Evolutionary conservation across 2,113 vertebrate species (phyloP).

Genomic region (Oplegnathus fasciatus): DNA sequence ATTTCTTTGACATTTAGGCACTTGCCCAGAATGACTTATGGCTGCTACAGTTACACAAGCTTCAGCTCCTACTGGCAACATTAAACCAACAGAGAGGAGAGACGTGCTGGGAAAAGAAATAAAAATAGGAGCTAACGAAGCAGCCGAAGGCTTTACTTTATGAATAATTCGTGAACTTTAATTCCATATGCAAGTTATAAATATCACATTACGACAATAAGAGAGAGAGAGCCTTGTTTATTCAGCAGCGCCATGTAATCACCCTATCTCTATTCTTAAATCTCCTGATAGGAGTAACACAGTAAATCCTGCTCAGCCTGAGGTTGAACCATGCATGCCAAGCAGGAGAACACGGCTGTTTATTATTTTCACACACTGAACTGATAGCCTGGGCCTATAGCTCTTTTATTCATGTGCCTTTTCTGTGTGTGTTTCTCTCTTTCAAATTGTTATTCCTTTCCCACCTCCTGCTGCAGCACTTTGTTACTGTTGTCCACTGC

Average conservation of each 20-base stretch:
- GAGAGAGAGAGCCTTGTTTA: slow-evolving; percentile 42
- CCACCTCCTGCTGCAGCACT: slow-evolving; percentile 50
- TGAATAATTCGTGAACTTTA: slow-evolving; percentile 52
- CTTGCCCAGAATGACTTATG: not conserved
- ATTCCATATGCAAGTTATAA: slow-evolving; percentile 55
- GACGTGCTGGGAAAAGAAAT: not conserved
- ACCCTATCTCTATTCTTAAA: slow-evolving; percentile 15
- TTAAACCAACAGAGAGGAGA: slow-evolving; percentile 25
- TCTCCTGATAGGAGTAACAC: slow-evolving; percentile 33
- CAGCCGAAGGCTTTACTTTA: slow-evolving; percentile 22
- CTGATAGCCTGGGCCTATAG: not conserved
- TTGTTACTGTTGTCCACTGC: slow-evolving; percentile 32
- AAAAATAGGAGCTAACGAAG: slow-evolving; percentile 8
- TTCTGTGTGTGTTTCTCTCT: not conserved
- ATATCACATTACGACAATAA: slow-evolving; percentile 44
- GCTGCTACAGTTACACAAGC: slow-evolving; percentile 21
- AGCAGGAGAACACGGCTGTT: slow-evolving; percentile 6
- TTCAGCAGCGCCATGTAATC: slow-evolving; percentile 43
- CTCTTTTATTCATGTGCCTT: slow-evolving; percentile 28
- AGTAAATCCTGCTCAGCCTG: slow-evolving; percentile 18
- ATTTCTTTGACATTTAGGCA: slow-evolving; percentile 14
- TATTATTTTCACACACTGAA: not conserved
- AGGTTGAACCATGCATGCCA: not conserved
- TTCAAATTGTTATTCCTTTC: slow-evolving; percentile 39
- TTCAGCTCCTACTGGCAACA: slow-evolving; percentile 38